Evolutionary conservation across 2,888 invertebrate species (phyloP).

Genomic region (Lucinisca nassula): DNA sequence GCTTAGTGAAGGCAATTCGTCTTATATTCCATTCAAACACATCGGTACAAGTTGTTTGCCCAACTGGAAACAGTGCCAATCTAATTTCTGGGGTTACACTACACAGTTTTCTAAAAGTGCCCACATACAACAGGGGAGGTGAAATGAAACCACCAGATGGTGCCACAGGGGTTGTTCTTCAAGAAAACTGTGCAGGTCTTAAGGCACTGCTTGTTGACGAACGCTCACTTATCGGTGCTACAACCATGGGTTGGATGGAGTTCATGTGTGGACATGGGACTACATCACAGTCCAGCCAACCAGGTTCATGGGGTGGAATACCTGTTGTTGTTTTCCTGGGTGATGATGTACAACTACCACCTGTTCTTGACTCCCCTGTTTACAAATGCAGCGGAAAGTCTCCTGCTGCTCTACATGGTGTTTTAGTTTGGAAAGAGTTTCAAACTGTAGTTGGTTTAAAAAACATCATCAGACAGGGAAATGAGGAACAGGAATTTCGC

Average conservation of each 20-base stretch:
- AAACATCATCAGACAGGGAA: conserved; percentile 25
- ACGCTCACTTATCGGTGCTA: conserved; percentile 55
- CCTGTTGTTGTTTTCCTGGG: conserved; percentile 58
- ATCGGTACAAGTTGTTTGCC: conserved; percentile 67
- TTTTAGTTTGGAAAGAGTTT: conserved; percentile 30
- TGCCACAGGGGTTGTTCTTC: conserved; percentile 46
- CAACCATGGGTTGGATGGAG: conserved; percentile 57
- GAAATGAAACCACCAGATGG: conserved; percentile 69
- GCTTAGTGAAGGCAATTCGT: conserved; percentile 56
- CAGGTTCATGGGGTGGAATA: conserved; percentile 20
- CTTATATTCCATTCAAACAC: conserved; percentile 46
- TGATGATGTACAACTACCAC: conserved; percentile 57
- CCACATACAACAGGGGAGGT: conserved; percentile 50
- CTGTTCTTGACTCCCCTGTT: conserved; percentile 38
- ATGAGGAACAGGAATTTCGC: neutral
- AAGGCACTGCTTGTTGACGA: conserved; percentile 67
- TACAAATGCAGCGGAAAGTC: conserved; percentile 1
- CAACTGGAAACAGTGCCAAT: conserved; percentile 72
- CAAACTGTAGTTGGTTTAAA: conserved; percentile 1
- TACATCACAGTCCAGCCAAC: neutral
- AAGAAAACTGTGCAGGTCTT: conserved; percentile 56
- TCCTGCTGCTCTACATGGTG: conserved; percentile 36
- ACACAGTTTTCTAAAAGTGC: conserved; percentile 70
- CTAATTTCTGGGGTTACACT: conserved; percentile 66
- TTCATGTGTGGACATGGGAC: conserved; percentile 29